Base-by-base conservation (phyloP, 2,888 invertebrate genomes). In the Hypercompe scribonia region DNA sequence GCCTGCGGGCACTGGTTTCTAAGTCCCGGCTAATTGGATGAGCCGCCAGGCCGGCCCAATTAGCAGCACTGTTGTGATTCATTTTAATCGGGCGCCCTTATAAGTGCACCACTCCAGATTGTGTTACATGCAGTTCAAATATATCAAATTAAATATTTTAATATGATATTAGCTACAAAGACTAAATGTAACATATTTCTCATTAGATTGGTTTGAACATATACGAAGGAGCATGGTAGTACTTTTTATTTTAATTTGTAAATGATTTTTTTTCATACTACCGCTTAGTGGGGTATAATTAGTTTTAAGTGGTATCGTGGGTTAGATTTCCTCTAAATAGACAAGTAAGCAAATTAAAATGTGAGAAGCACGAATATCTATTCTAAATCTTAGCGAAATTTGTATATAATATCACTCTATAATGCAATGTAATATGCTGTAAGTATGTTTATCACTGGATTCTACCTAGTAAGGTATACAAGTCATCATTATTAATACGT, bases 11-110 rank as follows among this genome's bases (percentile, higher is more conserved):
- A 88, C 90, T 91, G 95, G 94, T 91, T 95, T 95, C 95, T 93
- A 95, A 95, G 95, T 94, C 94, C 89, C 89, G 89, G 90, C 94
- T 95, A 95, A 95, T 95, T 95, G 95, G 95, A 94, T 93, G 94
- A 94, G 92, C 93, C 91, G 89, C 87, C 87, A 82, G 89, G 88
- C 86, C 90, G 84, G 89, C 91, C 94, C 95, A 95, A 95, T 95
- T 95, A 95, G 93, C 90, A 90, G 90, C 91, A 88, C 87, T 90
- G 93, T 90, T 90, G 94, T 93, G 95, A 94, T 95, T 95, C 94
- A 93, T 94, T 95, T 94, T 95, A 94, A 95, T 94, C 94, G 94
- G 87, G 93, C 91, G 88, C 93, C 91, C 92, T 92, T 93, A 93
- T 90, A 92, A 90, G 89, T 92, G 92, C 92, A 89, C 80, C 84